Evolutionary conservation across 2,888 invertebrate genomes (phyloP).

Genomic region (Odontothrips loti): DNA sequence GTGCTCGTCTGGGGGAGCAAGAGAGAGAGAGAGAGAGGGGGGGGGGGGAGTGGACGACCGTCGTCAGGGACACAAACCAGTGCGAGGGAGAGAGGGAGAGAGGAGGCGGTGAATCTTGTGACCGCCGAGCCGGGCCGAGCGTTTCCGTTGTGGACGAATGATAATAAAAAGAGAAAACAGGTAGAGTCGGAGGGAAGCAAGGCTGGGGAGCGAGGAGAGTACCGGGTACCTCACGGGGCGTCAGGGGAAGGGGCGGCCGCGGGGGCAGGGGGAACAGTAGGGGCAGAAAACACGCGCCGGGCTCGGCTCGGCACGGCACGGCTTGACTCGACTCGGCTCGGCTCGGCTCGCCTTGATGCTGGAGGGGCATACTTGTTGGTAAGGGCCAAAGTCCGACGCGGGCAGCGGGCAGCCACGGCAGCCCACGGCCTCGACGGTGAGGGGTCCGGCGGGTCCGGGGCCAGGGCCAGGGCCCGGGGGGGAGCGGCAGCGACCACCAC

Average conservation of each 20-base stretch:
- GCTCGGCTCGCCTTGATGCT: too few species aligned
- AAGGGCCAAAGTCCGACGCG: too few species aligned
- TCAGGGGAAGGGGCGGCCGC: background rate
- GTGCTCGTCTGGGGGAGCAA: background rate
- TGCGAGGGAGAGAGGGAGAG: background rate
- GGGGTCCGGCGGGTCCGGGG: too few species aligned
- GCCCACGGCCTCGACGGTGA: too few species aligned
- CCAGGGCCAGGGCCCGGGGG: too few species aligned
- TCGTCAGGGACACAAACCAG: background rate
- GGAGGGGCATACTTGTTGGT: too few species aligned
- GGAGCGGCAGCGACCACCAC: background rate
- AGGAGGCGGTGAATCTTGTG: slow-evolving; percentile 16
- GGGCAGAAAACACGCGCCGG: background rate
- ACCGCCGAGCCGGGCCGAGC: background rate
- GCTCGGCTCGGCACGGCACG: background rate
- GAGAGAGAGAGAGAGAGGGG: background rate
- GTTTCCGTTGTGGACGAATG: slow-evolving; percentile 22
- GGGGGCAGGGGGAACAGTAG: background rate
- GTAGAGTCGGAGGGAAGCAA: slow-evolving; percentile 4
- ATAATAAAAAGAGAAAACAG: slow-evolving; percentile 25
- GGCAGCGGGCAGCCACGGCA: too few species aligned
- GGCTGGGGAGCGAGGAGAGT: background rate
- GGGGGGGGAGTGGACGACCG: background rate
- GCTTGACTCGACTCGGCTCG: too few species aligned
- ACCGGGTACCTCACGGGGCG: background rate